These are phyloP conservation scores for Tachuris rubrigastra DNA, from an alignment of 2,113 vertebrate genomes.

Conservation along the genomic window DNA sequence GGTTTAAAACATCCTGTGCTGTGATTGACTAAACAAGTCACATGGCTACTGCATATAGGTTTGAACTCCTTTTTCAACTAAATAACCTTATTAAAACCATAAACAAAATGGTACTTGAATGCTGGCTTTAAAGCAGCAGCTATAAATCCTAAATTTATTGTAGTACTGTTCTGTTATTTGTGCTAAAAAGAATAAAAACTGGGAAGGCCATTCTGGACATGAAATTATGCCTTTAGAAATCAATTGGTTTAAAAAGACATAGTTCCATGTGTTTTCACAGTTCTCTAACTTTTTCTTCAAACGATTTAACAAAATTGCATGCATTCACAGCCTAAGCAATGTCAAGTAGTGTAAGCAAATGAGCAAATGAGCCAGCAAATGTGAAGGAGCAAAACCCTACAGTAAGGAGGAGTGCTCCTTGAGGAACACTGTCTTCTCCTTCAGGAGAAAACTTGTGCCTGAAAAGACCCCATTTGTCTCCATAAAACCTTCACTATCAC, in stretches of 20 bases:
- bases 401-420: neutral
- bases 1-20: constrained; percentile 57
- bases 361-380: neutral
- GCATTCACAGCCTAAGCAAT: neutral
- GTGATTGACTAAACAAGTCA: constrained; percentile 68
- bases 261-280: neutral
- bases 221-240: neutral
- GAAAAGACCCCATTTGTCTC: neutral
- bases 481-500: neutral
- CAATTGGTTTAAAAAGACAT: neutral
- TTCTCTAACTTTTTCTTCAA: neutral
- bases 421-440: neutral
- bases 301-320: neutral
- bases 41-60: constrained; percentile 46
- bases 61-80: constrained; percentile 55
- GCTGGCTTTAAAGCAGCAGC: constrained; percentile 13
- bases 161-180: neutral
- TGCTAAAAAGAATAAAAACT: neutral
- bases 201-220: neutral
- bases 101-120: constrained; percentile 49
- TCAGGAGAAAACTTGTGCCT: neutral
- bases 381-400: neutral
- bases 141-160: constrained; percentile 44
- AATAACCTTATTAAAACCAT: constrained; percentile 53
- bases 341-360: neutral